Evolutionary conservation across 2,113 vertebrate genomes (phyloP).

Genomic region (Antigone vipio): DNA sequence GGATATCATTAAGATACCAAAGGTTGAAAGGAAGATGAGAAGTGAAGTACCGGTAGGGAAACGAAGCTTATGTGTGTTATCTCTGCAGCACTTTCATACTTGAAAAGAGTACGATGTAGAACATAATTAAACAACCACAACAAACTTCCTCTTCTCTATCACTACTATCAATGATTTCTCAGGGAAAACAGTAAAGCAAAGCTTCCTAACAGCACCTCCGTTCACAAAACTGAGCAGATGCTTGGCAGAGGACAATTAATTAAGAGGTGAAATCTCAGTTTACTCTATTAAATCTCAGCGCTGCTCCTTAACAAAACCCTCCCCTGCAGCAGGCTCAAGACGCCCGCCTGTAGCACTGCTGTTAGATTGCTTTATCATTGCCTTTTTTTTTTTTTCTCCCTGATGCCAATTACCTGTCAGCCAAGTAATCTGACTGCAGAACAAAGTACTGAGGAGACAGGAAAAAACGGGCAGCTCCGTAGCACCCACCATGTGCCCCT

Average conservation of each 20-base stretch:
- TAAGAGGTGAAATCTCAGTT: conserved; percentile 14
- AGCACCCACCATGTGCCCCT: neutral
- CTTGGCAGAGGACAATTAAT: neutral
- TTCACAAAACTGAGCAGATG: neutral
- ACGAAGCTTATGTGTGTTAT: conserved; percentile 6
- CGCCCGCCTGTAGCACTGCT: neutral
- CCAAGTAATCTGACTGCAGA: neutral
- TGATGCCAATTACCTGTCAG: neutral
- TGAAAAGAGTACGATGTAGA: neutral
- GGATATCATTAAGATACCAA: conserved; percentile 43
- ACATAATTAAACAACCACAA: conserved; percentile 30
- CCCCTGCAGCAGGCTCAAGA: neutral
- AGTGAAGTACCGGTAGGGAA: neutral
- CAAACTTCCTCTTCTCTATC: conserved; percentile 24
- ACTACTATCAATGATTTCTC: neutral
- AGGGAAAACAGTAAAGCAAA: neutral
- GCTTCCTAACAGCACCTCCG: neutral
- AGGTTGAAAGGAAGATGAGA: conserved; percentile 33
- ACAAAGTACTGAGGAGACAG: neutral
- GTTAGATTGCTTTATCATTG: neutral
- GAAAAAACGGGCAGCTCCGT: neutral
- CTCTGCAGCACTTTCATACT: neutral
- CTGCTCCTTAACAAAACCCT: neutral
- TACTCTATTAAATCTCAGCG: neutral
- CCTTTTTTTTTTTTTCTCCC: neutral